Base-by-base conservation (phyloP, 2,113 vertebrate species). In the Ictidomys tridecemlineatus region DNA sequence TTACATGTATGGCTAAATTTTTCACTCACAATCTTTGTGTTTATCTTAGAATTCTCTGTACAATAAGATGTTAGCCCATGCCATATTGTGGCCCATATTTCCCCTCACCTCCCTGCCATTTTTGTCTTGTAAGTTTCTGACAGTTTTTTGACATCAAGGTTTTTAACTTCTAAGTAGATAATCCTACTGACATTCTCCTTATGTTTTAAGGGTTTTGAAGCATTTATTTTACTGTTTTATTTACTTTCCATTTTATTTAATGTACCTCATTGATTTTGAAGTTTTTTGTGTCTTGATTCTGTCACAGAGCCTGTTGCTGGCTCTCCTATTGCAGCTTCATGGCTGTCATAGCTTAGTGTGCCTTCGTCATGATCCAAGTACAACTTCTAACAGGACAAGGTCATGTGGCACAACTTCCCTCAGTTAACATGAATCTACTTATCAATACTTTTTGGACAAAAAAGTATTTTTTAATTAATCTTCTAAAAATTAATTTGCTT, bases 401-500 rank as follows among this genome's bases (percentile, higher is more conserved):
- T 14, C 24, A 26, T 0, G 1, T 56, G 42, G 17, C 34, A 87
- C 18, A 67, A 72, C n/a, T 91, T 56, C 26, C 16, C 82, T 86
- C 24, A 4, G 34, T 77, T 78, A 63, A 67, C 24, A n/a, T 56
- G 48, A 82, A 90, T 74, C 65, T 16, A 79, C 88, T 73, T 45
- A 69, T n/a, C 39, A 61, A 14, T 73, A 28, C 30, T 42, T 85
- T 69, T 69, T 53, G 77, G 56, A 79, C 12, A 77, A 69, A n/a
- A n/a, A n/a, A n/a, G n/a, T n/a, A n/a, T n/a, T n/a, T n/a, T n/a
- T n/a, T n/a, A n/a, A n/a, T 91, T 89, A 83, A 93, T 96, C 77
- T 73, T 28, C 70, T 87, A 63, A 90, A 58, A 83, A 42, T 88
- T 74, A 28, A 82, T 93, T 78, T 88, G 63, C 34, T 56, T 73